Conservation (phyloP, 2,797 vertebrate genomes). For the Pteropus rufus region DNA sequence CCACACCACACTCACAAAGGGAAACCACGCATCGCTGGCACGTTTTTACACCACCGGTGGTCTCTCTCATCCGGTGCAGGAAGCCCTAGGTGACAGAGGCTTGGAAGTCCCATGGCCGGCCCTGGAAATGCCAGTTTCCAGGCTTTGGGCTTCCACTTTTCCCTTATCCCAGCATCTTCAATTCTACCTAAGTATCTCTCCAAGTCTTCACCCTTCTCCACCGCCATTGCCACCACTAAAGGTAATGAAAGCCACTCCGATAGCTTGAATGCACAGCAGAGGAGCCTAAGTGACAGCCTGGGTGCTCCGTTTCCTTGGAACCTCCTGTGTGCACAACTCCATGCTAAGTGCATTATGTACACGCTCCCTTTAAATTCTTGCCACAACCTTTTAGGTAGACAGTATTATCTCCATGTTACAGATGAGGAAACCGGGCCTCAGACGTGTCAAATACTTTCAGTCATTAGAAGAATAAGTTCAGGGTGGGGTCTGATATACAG, state of each 20-base stretch:
- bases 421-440: neutral
- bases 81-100: neutral
- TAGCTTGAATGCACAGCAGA: neutral
- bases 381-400: neutral
- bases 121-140: neutral
- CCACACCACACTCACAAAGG: no score
- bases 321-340: neutral
- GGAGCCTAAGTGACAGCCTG: neutral
- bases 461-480: neutral
- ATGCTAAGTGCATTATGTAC: neutral
- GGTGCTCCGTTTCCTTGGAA: fast-evolving
- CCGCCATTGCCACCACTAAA: neutral
- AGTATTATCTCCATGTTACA: neutral
- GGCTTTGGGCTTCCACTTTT: neutral
- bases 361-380: neutral
- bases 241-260: neutral
- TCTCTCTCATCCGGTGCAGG: neutral
- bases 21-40: neutral
- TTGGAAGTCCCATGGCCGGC: neutral
- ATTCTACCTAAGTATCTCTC: neutral
- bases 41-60: fast-evolving
- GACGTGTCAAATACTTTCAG: neutral
- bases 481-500: neutral
- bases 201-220: neutral
- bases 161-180: neutral